These are phyloP conservation scores for Metellina segmentata DNA, from an alignment of 2,888 invertebrate genomes.

Conservation along the genomic window DNA sequence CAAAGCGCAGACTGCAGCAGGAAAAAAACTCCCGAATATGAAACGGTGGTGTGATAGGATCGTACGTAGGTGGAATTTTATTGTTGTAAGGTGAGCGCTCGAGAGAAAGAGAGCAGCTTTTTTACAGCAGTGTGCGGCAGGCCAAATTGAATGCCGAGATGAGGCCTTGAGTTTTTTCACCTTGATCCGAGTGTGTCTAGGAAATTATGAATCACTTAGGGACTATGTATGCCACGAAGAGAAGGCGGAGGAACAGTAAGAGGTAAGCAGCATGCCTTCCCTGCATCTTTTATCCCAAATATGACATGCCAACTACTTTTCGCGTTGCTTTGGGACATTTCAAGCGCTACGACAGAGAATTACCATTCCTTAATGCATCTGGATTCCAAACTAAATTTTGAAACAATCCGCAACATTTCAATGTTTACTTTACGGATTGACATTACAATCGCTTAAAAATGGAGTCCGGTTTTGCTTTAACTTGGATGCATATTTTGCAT, in stretches of 20 bases:
- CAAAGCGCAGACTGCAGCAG: slow-evolving; percentile 55
- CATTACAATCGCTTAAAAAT: no score
- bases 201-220: slow-evolving; percentile 91
- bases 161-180: slow-evolving; percentile 50
- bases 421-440: no score
- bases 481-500: no score
- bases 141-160: slow-evolving; percentile 41
- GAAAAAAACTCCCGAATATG: slow-evolving; percentile 46
- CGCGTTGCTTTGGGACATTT: no score
- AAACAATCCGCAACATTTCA: no score
- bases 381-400: no score
- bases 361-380: no score
- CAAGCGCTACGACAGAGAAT: no score
- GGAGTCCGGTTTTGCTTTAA: no score
- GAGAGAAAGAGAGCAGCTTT: slow-evolving; percentile 34
- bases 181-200: neutral
- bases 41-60: slow-evolving; percentile 58
- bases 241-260: slow-evolving; percentile 96
- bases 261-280: slow-evolving; percentile 86
- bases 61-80: slow-evolving; percentile 68
- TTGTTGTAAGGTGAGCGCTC: slow-evolving; percentile 53
- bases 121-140: slow-evolving; percentile 30
- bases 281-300: neutral
- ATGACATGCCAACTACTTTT: no score
- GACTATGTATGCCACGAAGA: slow-evolving; percentile 97